Evolutionary conservation across 2,888 invertebrate genomes (phyloP), one percentile per base, ranked within the genome.

Genomic region (Leptopilina syphax): DNA sequence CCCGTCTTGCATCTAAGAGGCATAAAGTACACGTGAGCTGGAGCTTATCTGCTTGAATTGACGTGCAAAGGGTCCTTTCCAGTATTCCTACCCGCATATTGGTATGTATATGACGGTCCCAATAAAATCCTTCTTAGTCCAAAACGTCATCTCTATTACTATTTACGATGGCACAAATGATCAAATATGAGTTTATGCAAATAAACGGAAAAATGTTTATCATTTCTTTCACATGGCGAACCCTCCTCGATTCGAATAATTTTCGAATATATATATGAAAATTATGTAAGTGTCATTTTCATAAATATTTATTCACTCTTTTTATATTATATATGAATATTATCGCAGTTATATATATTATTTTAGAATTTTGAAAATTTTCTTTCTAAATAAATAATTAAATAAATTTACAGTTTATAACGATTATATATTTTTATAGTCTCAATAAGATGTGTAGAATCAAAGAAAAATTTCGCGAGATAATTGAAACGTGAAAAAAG

Each of bases 101-200:
- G 50, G 50, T 50, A 50, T 50, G 12, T 50, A 50, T 50, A 50
- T 50, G 50, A 34, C 54, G 70, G 70, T 70, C 70, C 54, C 54
- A 54, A 70, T 70, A 70, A 70, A 70, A 70, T 70, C 57, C 57
- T 57, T 68, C 68, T 68, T 70, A 70, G 50, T 54, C 54, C 13
- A 70, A 70, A 50, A 50, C 68, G 50, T 18, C 24, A 24, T 70
- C 68, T 70, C 68, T 54, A 70, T 70, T 70, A 70, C 54, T 54
- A 57, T 70, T 54, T 70, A 34, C 34, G 54, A 57, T 70, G 70
- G 27, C 70, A 70, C 70, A 70, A 70, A 70, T 50, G 13, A 27
- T 54, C 70, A 70, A 70, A 70, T 70, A n/a, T 70, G 54, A 54
- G 70, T 70, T 70, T 70, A 70, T 70, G 70, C 70, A 57, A 70